Conservation (phyloP, 2,797 vertebrate species). For the Amblyraja radiata region DNA sequence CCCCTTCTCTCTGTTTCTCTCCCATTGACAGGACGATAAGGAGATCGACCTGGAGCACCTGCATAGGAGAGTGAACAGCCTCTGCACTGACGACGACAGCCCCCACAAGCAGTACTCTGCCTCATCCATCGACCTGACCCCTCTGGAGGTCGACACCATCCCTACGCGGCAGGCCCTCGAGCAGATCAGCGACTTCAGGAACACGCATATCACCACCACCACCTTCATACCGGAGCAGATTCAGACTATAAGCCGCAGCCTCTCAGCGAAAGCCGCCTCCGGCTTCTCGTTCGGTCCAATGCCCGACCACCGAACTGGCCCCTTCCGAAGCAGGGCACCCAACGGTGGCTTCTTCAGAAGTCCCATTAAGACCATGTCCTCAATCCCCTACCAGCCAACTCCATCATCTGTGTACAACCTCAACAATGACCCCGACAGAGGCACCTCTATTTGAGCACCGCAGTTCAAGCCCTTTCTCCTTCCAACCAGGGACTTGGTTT, state of each 20-base stretch:
- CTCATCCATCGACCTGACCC: slow-evolving; percentile 96
- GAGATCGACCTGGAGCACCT: slow-evolving; percentile 99
- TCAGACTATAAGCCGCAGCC: slow-evolving; percentile 96
- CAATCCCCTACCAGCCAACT: slow-evolving; percentile 95
- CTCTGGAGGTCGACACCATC: slow-evolving; percentile 95
- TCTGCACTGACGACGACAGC: slow-evolving; percentile 98
- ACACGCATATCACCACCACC: slow-evolving; percentile 98
- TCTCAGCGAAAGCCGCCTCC: slow-evolving; percentile 92
- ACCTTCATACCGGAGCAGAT: slow-evolving; percentile 99
- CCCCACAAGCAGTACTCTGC: slow-evolving; percentile 99
- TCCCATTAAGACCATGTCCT: slow-evolving; percentile 98
- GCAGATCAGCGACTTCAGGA: slow-evolving; percentile 99
- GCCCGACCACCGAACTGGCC: slow-evolving; percentile 96
- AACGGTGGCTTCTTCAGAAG: slow-evolving; percentile 98
- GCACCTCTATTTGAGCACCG: slow-evolving; percentile 87
- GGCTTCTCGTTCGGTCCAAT: slow-evolving; percentile 88
- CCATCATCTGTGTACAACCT: slow-evolving; percentile 93
- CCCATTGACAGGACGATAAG: slow-evolving; percentile 85
- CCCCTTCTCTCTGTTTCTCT: slow-evolving; percentile 39
- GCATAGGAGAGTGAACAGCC: slow-evolving; percentile 97
- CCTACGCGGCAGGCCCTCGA: slow-evolving; percentile 93
- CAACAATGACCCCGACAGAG: slow-evolving; percentile 92
- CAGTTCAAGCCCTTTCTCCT: slow-evolving; percentile 47
- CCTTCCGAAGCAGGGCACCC: slow-evolving; percentile 93
- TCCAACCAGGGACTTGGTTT: slow-evolving; percentile 63